These are phyloP conservation scores for Gymnarchus niloticus DNA, from an alignment of 2,113 vertebrate genomes.

Conservation along the genomic window DNA sequence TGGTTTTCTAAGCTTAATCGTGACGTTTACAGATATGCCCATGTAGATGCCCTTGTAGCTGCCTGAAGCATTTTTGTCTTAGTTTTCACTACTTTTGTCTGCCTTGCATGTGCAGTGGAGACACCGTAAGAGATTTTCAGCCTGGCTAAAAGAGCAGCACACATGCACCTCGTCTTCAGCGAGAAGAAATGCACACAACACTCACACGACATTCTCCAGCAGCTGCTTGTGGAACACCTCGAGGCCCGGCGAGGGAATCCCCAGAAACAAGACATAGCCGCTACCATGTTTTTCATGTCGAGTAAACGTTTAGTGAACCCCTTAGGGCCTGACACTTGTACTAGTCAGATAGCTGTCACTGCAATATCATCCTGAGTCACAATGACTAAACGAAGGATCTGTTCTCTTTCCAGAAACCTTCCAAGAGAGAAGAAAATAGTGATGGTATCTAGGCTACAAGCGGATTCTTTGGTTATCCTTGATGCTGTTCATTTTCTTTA, in stretches of 20 bases:
- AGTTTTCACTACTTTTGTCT: not conserved
- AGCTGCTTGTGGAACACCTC: not conserved
- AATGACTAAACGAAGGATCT: not conserved
- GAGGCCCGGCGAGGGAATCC: not conserved
- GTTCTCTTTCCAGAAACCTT: not conserved
- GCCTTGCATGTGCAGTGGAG: not conserved
- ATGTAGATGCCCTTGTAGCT: not conserved
- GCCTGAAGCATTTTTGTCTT: not conserved
- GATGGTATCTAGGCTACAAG: not conserved
- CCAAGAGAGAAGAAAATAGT: not conserved
- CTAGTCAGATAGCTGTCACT: not conserved
- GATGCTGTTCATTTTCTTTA: not conserved
- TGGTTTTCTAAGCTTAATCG: not conserved
- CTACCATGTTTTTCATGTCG: not conserved
- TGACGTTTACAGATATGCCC: not conserved
- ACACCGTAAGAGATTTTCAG: not conserved
- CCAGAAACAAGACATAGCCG: too few relatives aligned
- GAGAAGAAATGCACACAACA: not conserved
- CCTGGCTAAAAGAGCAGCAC: not conserved
- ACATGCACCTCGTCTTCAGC: not conserved
- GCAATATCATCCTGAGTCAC: not conserved
- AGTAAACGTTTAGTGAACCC: not conserved
- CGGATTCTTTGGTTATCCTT: not conserved
- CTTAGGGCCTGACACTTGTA: not conserved
- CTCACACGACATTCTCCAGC: not conserved